Base-by-base conservation (phyloP, 2,113 vertebrate genomes). In the Amphilophus citrinellus region DNA sequence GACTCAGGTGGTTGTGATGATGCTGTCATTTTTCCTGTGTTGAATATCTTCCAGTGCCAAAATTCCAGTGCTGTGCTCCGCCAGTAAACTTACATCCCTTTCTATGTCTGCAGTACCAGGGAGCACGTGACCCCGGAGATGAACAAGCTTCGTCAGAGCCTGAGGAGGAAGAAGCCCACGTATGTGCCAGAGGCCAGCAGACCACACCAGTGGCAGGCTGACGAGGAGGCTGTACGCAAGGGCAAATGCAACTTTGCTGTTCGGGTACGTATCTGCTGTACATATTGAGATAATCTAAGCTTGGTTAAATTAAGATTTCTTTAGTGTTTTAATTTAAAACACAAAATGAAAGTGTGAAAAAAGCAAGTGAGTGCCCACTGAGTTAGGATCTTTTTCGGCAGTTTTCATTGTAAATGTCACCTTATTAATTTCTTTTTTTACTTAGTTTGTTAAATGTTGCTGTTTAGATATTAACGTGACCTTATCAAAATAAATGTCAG, bases 131-230 rank as follows among this genome's bases (percentile, higher is more conserved):
- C 96, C 87, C 95, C 96, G 94, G 96, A 97, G 83, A 98, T 98
- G 97, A 98, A 98, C 95, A 98, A 98, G 95, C 95, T 98, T 94
- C 96, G 97, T 60, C 97, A 98, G 96, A 98, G 98, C 86, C 96
- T 98, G 91, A 94, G 97, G 90, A 96, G 97, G 89, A 97, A 98
- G 94, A 98, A 98, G 95, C 97, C 97, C 50, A 97, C 96, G 47
- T 98, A 98, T 1, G 94, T 98, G 82, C 97, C 97, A 0, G 97
- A 98, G 92, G 97, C 97, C 3, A 98, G 97, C 44, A 96, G 97
- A 42, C 97, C 97, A 0, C 97, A 98, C 88, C 97, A 98, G 94
- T 98, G 97, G 97, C 97, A 98, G 89, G 96, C 97, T 0, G 97
- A 98, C 0, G 97, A 98, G 92, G 97, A 98, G 77, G 96, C 97